These are phyloP conservation scores for Notechis scutatus DNA, from an alignment of 2,113 vertebrate species.

Conservation along the genomic window DNA sequence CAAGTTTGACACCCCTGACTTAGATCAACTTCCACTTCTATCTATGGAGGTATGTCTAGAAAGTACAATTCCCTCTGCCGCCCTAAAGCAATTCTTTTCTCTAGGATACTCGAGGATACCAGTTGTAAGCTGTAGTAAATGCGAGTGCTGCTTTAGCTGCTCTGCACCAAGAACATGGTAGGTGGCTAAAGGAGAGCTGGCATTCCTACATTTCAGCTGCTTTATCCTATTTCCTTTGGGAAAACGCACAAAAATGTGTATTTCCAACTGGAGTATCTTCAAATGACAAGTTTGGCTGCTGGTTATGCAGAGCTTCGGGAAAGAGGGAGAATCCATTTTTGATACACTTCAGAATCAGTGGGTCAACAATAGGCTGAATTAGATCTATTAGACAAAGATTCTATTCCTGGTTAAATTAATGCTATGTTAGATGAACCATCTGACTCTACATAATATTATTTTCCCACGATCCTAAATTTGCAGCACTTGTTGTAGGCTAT, in stretches of 20 bases:
- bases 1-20: background rate
- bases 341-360: background rate
- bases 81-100: background rate
- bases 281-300: background rate
- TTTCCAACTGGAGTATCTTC: background rate
- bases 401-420: background rate
- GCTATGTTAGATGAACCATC: background rate
- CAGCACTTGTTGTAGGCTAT: background rate
- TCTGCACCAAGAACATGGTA: background rate
- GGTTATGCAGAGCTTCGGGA: background rate
- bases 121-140: background rate
- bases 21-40: background rate
- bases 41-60: background rate
- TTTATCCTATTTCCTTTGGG: background rate
- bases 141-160: background rate
- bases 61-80: background rate
- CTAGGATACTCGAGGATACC: background rate
- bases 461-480: background rate
- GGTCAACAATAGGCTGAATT: background rate
- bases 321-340: background rate
- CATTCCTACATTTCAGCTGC: background rate
- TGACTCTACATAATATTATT: background rate
- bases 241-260: background rate
- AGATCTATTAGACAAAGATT: background rate
- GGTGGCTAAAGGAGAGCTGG: background rate